phyloP scores from a whole-genome alignment of 30 jellyfish, hydroid and myxozoan species.

The Aurelia sp. region DNA sequence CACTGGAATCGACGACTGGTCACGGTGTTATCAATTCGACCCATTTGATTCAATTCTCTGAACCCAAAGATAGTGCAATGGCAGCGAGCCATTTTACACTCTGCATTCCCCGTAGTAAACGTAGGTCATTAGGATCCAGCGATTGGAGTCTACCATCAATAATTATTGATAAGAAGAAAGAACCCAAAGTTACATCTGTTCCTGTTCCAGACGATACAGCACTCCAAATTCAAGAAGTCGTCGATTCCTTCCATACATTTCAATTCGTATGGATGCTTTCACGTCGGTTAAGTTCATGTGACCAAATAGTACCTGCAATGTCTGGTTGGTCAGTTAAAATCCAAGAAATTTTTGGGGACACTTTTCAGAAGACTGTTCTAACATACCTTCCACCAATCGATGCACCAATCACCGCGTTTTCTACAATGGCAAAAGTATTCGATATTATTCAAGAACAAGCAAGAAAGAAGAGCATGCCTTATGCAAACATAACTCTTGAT shows the following conservation, averaged over 20 bases:
- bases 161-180: not conserved
- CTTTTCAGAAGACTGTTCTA: slow-evolving; percentile 1
- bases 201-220: slow-evolving; percentile 9
- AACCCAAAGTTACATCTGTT: slow-evolving; percentile 16
- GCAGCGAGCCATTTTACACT: slow-evolving; percentile 11
- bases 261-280: slow-evolving; percentile 10
- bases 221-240: slow-evolving; percentile 8
- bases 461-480: slow-evolving; percentile 32
- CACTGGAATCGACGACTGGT: not conserved
- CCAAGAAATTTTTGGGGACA: not conserved
- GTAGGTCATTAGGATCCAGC: slow-evolving; percentile 2
- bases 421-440: slow-evolving; percentile 1
- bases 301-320: slow-evolving; percentile 15
- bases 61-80: not conserved
- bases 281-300: not conserved
- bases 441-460: slow-evolving; percentile 11
- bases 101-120: slow-evolving; percentile 21
- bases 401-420: slow-evolving; percentile 32
- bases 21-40: slow-evolving; percentile 7
- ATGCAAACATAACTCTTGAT: slow-evolving; percentile 44
- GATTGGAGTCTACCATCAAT: not conserved
- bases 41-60: slow-evolving; percentile 32
- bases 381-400: slow-evolving; percentile 50
- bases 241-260: not conserved
- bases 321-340: slow-evolving; percentile 2